A percentile compares a stretch with the other conserved stretches of the same genome.
Evolutionary conservation across 1,140 invertebrate species (phyloP).

Genomic region (Pararge aegeria): DNA sequence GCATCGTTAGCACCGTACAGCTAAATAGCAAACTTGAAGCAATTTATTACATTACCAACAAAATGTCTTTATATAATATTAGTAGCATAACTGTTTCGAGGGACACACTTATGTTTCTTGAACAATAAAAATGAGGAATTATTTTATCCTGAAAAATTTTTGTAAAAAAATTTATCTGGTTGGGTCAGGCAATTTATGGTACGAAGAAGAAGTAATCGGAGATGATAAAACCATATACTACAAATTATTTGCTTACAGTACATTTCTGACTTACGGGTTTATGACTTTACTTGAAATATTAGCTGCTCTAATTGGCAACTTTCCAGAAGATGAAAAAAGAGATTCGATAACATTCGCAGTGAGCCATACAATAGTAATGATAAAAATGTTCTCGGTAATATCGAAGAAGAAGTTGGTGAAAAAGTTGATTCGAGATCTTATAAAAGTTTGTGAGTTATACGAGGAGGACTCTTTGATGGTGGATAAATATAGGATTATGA

Average conservation of each 20-base stretch:
- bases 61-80: not conserved
- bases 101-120: not conserved
- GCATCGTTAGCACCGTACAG: not conserved
- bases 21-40: not conserved
- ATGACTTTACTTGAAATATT: slow-evolving; percentile 63
- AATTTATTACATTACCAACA: not conserved
- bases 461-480: slow-evolving; percentile 47
- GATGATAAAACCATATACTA: slow-evolving; percentile 48
- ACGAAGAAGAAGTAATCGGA: slow-evolving; percentile 45
- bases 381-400: slow-evolving; percentile 59
- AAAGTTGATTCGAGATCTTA: slow-evolving; percentile 48
- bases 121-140: slow-evolving; percentile 47
- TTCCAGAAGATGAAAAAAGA: slow-evolving; percentile 57
- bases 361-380: slow-evolving; percentile 61
- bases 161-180: slow-evolving; percentile 53
- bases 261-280: slow-evolving; percentile 49
- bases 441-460: slow-evolving; percentile 45
- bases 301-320: slow-evolving; percentile 52
- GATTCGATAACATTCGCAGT: slow-evolving; percentile 58
- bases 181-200: slow-evolving; percentile 66
- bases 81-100: not conserved
- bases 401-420: slow-evolving; percentile 50
- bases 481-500: slow-evolving; percentile 58
- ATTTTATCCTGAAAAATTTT: slow-evolving; percentile 48
- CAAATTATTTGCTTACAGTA: slow-evolving; percentile 33